Evolutionary conservation across 1,140 invertebrate species (phyloP).

Genomic region (Dufourea novaeangliae): DNA sequence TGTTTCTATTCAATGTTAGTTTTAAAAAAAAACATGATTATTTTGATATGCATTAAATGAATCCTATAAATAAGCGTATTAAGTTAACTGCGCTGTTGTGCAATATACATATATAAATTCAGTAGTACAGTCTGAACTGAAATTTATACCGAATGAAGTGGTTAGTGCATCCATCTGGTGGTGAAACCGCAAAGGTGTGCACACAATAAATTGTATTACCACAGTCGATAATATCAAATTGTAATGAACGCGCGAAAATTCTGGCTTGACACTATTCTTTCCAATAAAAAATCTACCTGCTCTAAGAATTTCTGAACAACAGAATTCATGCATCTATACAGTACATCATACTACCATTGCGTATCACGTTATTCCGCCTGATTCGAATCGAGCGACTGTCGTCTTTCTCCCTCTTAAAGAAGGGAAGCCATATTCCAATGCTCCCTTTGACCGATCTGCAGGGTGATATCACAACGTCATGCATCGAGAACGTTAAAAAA

Average conservation of each 20-base stretch:
- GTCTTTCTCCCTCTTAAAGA: constrained; percentile 19
- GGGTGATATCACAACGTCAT: constrained; percentile 45
- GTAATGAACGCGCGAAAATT: constrained; percentile 16
- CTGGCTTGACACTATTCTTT: not conserved
- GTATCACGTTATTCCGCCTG: not conserved
- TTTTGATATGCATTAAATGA: not conserved
- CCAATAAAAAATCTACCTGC: not conserved
- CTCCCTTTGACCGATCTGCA: constrained; percentile 45
- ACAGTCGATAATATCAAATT: constrained; percentile 7
- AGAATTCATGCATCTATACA: not conserved
- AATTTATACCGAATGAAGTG: not conserved
- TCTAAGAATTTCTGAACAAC: no score
- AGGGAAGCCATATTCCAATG: constrained; percentile 62
- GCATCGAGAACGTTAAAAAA: not conserved
- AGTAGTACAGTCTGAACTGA: constrained; percentile 12
- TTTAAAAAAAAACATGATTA: not conserved
- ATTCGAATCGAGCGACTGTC: constrained; percentile 7
- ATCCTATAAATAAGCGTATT: not conserved
- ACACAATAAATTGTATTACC: not conserved
- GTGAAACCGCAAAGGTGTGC: not conserved
- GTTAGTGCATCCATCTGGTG: not conserved
- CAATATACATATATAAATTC: not conserved
- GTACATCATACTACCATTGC: not conserved
- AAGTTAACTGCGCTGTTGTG: not conserved
- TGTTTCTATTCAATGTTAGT: not conserved